A percentile compares a stretch with the other conserved stretches of the same genome.
phyloP scores from a whole-genome alignment of 2,113 vertebrate species.

The Atlantisia rogersi region DNA sequence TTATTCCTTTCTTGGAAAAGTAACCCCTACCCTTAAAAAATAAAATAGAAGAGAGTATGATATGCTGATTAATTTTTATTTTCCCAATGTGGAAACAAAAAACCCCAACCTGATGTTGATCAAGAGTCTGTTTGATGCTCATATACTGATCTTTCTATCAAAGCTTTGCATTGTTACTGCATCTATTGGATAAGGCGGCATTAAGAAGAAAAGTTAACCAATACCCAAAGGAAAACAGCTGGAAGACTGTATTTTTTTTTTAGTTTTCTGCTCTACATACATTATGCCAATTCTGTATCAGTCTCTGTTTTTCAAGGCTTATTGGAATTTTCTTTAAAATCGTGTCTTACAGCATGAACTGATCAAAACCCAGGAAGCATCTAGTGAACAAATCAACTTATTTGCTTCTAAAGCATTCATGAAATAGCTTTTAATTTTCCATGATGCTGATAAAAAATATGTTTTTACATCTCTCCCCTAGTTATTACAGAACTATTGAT shows the following conservation, averaged over 20 bases:
- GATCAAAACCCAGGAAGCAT: background rate
- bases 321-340: background rate
- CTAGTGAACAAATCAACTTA: background rate
- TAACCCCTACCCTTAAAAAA: background rate
- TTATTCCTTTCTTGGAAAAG: background rate
- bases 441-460: background rate
- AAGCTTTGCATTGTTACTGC: background rate
- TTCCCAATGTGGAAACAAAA: background rate
- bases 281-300: background rate
- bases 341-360: background rate
- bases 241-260: background rate
- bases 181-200: background rate
- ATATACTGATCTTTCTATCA: background rate
- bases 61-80: background rate
- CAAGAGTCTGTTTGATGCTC: background rate
- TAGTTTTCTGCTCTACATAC: accelerated
- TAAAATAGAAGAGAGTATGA: background rate
- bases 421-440: background rate
- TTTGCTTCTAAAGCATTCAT: background rate
- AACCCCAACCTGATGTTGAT: background rate
- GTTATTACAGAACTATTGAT: background rate
- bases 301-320: background rate
- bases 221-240: background rate
- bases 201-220: background rate
- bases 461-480: background rate